A percentile compares a stretch with the other conserved stretches of the same genome.
phyloP scores from a whole-genome alignment of 1,140 invertebrate species.

The Brachionus rubens region DNA sequence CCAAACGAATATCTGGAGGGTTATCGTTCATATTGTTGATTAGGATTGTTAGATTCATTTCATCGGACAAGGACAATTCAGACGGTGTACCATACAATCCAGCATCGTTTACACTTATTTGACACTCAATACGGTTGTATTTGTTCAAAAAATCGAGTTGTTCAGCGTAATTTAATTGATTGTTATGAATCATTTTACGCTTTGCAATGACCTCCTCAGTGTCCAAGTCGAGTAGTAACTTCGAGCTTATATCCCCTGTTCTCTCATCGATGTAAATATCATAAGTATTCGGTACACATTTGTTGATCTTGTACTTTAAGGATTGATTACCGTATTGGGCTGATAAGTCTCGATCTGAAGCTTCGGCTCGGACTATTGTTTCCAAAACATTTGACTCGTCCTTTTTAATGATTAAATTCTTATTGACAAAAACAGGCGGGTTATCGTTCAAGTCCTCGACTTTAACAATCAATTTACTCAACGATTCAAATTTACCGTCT shows the following conservation, averaged over 20 bases:
- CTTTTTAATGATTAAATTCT: slow-evolving; percentile 17
- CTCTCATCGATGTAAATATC: slow-evolving; percentile 35
- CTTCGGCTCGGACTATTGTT: neutral
- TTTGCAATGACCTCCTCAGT: slow-evolving; percentile 18
- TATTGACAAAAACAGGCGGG: neutral
- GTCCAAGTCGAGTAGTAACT: slow-evolving; percentile 7
- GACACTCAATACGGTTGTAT: neutral
- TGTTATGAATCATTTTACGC: neutral
- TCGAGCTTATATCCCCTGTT: slow-evolving; percentile 21
- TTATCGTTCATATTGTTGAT: slow-evolving; percentile 42
- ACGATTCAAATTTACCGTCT: slow-evolving; percentile 14
- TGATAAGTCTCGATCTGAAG: slow-evolving; percentile 5
- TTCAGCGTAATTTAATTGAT: neutral
- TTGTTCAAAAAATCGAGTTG: slow-evolving; percentile 12
- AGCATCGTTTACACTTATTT: slow-evolving; percentile 20
- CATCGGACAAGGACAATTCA: neutral
- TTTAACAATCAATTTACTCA: slow-evolving; percentile 17
- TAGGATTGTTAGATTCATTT: slow-evolving; percentile 12
- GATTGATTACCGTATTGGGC: slow-evolving; percentile 44
- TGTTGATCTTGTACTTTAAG: slow-evolving; percentile 5
- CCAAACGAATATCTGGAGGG: slow-evolving; percentile 23
- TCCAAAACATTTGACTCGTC: slow-evolving; percentile 30
- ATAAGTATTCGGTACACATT: slow-evolving; percentile 10
- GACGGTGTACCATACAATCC: slow-evolving; percentile 14
- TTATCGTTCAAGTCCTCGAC: slow-evolving; percentile 38